A percentile compares a stretch with the other conserved stretches of the same genome.
Evolutionary conservation across 1,140 invertebrate species (phyloP).

Genomic region (Formica exsecta): DNA sequence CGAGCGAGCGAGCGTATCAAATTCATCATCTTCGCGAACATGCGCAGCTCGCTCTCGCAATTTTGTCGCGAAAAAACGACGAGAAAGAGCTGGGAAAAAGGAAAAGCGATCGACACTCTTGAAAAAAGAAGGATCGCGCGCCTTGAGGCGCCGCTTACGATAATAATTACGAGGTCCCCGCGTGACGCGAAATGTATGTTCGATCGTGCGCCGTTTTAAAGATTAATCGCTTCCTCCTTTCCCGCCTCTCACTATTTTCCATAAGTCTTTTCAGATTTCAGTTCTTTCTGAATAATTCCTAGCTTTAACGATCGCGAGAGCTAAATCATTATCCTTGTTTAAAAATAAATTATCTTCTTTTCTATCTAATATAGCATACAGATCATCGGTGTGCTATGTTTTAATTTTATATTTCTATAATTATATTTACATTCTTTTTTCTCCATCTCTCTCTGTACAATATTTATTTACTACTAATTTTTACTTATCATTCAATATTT

Average conservation of each 20-base stretch:
- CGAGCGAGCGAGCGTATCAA: constrained; percentile 56
- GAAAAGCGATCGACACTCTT: constrained; percentile 24
- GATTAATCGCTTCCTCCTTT: constrained; percentile 43
- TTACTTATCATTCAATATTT: not conserved
- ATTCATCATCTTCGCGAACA: constrained; percentile 65
- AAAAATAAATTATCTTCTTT: not conserved
- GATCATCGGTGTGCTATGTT: not conserved
- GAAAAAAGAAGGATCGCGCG: constrained; percentile 33
- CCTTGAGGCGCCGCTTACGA: constrained; percentile 49
- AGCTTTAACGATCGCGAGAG: not conserved
- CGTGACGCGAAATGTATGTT: constrained; percentile 6
- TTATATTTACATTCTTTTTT: not conserved
- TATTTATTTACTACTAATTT: not conserved
- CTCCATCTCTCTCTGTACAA: no score
- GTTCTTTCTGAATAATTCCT: not conserved
- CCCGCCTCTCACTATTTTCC: constrained; percentile 14
- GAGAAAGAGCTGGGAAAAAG: constrained; percentile 12
- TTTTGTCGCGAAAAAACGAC: constrained; percentile 49
- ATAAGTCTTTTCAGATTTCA: constrained; percentile 11
- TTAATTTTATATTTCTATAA: constrained; percentile 2
- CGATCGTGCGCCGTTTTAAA: constrained; percentile 49
- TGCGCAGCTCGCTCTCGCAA: constrained; percentile 57
- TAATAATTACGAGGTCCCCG: constrained; percentile 50
- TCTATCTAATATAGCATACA: not conserved
- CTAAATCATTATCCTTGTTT: not conserved